A percentile compares a stretch with the other conserved stretches of the same genome.
Conservation (phyloP, 2,888 invertebrate genomes). For the Carcina quercana region DNA sequence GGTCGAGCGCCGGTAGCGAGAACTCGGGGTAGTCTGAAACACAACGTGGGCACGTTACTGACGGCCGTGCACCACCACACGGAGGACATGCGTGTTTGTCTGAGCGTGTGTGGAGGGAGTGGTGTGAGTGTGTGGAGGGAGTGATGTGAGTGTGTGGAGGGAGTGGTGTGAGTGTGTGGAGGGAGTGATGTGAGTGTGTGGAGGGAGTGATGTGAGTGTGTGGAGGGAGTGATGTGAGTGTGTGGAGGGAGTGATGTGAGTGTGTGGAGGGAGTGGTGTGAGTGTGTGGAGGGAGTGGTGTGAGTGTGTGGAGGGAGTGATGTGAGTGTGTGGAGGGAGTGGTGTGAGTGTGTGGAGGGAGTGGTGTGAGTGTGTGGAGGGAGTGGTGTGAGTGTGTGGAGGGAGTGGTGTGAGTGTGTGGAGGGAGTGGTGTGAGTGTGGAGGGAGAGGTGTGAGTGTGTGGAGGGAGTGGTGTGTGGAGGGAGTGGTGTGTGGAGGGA, state of each 20-base stretch:
- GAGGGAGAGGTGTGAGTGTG: background rate
- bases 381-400: background rate
- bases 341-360: background rate
- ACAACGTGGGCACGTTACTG: too few relatives aligned
- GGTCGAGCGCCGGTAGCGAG: constrained; percentile 74
- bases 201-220: background rate
- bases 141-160: too few relatives aligned
- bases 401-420: too few relatives aligned
- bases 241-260: background rate
- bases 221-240: background rate
- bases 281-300: too few relatives aligned
- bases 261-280: background rate
- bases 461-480: background rate
- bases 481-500: background rate
- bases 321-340: background rate
- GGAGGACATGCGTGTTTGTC: background rate
- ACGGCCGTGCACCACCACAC: background rate
- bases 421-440: background rate
- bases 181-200: too few relatives aligned
- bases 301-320: too few relatives aligned
- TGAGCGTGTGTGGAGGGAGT: background rate
- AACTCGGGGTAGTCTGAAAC: constrained; percentile 78
- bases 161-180: too few relatives aligned
- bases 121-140: too few relatives aligned
- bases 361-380: background rate